phyloP scores from a whole-genome alignment of 2,888 invertebrate genomes.

The Drosophila birchii region DNA sequence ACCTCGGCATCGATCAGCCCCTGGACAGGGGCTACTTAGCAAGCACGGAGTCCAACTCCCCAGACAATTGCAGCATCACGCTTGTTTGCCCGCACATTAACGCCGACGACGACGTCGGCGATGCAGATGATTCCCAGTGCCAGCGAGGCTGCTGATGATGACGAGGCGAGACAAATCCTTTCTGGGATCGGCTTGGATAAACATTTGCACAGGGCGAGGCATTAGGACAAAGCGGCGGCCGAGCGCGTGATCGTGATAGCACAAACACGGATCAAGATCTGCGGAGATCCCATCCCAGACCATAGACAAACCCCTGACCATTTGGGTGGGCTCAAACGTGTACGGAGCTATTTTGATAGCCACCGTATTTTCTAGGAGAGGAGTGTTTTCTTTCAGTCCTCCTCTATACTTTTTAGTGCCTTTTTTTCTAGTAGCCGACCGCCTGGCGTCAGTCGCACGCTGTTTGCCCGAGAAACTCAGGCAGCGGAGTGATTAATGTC shows the following conservation, averaged over 20 bases:
- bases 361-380: constrained; percentile 54
- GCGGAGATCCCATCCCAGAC: background rate
- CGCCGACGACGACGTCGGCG: constrained; percentile 52
- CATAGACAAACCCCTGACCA: constrained; percentile 50
- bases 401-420: background rate
- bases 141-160: constrained; percentile 41
- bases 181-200: constrained; percentile 67
- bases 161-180: constrained; percentile 74
- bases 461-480: constrained; percentile 63
- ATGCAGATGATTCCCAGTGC: constrained; percentile 19
- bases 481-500: constrained; percentile 75
- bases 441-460: constrained; percentile 71
- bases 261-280: constrained; percentile 54
- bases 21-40: constrained; percentile 59
- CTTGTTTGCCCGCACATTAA: constrained; percentile 80
- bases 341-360: constrained; percentile 77
- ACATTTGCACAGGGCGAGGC: constrained; percentile 70
- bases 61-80: constrained; percentile 80
- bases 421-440: constrained; percentile 25
- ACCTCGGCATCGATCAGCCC: constrained; percentile 54
- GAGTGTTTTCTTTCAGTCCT: constrained; percentile 14
- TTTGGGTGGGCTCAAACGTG: constrained; percentile 78
- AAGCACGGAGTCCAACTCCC: constrained; percentile 46
- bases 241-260: constrained; percentile 76
- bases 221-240: constrained; percentile 65